Percentiles rank a stretch among this genome's conserved stretches.
Evolutionary conservation across 2,113 vertebrate species (phyloP).

Genomic region (Accipiter virgatus): DNA sequence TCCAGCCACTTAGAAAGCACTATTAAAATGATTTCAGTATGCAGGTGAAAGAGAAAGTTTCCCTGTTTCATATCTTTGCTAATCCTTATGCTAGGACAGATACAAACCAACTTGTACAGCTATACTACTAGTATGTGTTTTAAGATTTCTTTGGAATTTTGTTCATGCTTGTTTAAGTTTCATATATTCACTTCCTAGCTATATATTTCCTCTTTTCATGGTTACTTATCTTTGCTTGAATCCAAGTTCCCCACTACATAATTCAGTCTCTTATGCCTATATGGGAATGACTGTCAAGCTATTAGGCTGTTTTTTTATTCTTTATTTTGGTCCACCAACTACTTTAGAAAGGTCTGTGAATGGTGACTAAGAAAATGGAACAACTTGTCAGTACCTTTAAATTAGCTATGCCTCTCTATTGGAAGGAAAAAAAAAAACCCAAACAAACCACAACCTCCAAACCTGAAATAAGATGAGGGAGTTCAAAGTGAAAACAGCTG

Average conservation of each 20-base stretch:
- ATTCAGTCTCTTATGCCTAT: neutral
- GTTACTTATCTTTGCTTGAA: neutral
- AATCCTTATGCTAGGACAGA: neutral
- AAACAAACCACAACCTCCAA: no score
- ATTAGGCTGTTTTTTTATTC: neutral
- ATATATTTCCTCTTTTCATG: neutral
- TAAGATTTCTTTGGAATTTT: neutral
- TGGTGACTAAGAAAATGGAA: neutral
- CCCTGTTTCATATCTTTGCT: neutral
- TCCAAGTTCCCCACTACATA: neutral
- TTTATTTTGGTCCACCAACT: neutral
- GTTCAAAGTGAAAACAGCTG: neutral
- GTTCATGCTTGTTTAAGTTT: neutral
- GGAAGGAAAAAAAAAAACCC: neutral
- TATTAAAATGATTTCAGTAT: neutral
- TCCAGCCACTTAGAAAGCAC: neutral
- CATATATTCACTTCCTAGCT: neutral
- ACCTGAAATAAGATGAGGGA: no score
- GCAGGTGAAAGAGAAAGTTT: neutral
- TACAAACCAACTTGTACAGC: neutral
- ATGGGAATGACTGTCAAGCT: neutral
- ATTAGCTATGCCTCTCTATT: neutral
- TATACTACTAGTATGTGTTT: neutral
- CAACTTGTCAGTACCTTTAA: neutral
- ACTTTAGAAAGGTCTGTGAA: neutral